Evolutionary conservation across 2,888 invertebrate species (phyloP), one percentile per base, ranked within the genome.

Genomic region (Hesperia comma): DNA sequence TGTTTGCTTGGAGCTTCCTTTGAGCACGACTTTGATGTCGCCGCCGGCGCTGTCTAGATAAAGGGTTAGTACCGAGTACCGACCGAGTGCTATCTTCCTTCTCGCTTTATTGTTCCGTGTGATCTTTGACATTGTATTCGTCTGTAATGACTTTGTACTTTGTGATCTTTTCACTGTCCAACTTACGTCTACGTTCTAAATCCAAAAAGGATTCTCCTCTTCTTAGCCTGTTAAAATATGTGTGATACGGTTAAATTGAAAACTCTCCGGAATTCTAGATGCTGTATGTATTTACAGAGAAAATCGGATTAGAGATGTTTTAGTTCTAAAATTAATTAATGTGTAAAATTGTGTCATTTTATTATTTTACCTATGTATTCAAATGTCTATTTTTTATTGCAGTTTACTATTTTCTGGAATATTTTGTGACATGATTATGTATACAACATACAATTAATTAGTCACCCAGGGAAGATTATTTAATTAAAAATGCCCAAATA

Each of bases 1-100:
- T 85, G 88, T 88, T 88, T 86, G 81, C 76, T 68, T 72, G 71
- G 72, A 76, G 80, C 81, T 83, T 84, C 84, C 88, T 90, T 86
- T 87, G 83, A 85, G 72, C 70, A 71, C 67, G 76, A 68, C 78
- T 80, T 77, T 78, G 75, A 75, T 78, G 75, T 73, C 74, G 84
- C 82, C 82, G 79, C 73, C 82, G 83, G 79, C 79, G 72, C 76
- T 76, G 72, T 72, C 75, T 75, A 80, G 81, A 80, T 82, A 83
- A 85, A 86, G 80, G 80, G 78, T 79, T 75, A 74, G 69, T 64
- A 69, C 61, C 68, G 64, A n/a, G n/a, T n/a, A 63, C 61, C 68
- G 64, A 63, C 63, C 66, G 53, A 58, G 10, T 17, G 64, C 64
- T 60, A 66, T 66, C 64, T 66, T 66, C 66, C 66, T 66, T 66